phyloP scores from a whole-genome alignment of 2,888 invertebrate species.

The Atethmia centrago region DNA sequence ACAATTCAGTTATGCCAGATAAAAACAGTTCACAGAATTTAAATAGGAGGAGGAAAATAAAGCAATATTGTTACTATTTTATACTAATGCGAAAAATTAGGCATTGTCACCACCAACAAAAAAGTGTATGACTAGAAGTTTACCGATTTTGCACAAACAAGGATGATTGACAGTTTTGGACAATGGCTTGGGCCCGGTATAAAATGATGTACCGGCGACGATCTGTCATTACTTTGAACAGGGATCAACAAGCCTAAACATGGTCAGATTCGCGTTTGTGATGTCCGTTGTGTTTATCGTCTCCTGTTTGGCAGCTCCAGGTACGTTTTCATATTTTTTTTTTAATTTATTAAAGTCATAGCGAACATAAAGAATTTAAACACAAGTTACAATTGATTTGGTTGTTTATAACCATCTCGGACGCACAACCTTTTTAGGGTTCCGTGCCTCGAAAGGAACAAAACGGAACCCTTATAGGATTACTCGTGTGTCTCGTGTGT shows the following conservation, averaged over 20 bases:
- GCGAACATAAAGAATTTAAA: not conserved
- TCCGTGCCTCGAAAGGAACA: no score
- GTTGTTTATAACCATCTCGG: not conserved
- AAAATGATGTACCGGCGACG: conserved; percentile 64
- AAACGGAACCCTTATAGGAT: no score
- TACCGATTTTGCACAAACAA: conserved; percentile 73
- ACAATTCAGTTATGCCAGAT: not conserved
- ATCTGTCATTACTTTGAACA: conserved; percentile 57
- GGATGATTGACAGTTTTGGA: conserved; percentile 74
- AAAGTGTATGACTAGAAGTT: conserved; percentile 75
- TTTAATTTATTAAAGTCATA: no score
- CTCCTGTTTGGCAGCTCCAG: conserved; percentile 75
- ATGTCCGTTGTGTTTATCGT: conserved; percentile 66
- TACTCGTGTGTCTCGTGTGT: no score
- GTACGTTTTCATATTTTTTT: conserved; percentile 53
- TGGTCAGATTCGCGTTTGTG: conserved; percentile 69
- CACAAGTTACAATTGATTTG: not conserved
- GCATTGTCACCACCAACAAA: conserved; percentile 65
- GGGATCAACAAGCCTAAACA: conserved; percentile 61
- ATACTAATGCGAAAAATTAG: conserved; percentile 52
- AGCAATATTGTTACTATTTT: conserved; percentile 32
- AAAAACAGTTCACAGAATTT: not conserved
- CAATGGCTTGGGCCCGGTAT: conserved; percentile 71
- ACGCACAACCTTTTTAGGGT: not conserved
- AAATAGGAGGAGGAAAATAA: conserved; percentile 51